Evolutionary conservation across 2,797 vertebrate species (phyloP).

Genomic region (Alosa sapidissima): DNA sequence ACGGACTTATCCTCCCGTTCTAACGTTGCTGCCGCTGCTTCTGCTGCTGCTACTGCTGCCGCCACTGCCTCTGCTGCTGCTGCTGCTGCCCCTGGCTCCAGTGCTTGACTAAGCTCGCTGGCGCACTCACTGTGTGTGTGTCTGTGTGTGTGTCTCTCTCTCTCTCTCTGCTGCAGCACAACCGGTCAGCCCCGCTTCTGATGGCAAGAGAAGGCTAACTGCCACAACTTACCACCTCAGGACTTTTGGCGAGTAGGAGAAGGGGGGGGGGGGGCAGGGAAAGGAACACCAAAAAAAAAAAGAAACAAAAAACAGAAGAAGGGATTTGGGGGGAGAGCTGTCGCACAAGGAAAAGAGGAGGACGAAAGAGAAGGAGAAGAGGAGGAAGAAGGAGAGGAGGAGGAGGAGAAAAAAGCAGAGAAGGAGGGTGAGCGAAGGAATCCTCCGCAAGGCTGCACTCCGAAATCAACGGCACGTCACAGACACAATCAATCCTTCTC

Average conservation of each 20-base stretch:
- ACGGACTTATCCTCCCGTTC: too few relatives aligned
- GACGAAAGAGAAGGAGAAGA: slow-evolving; percentile 35
- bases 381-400: slow-evolving; percentile 15
- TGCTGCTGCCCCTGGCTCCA: slow-evolving; percentile 36
- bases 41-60: background rate
- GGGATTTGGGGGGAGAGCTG: slow-evolving; percentile 64
- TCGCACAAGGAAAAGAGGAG: background rate
- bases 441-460: slow-evolving; percentile 51
- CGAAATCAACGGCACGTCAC: slow-evolving; percentile 57
- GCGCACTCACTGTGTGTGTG: slow-evolving; percentile 68
- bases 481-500: slow-evolving; percentile 50
- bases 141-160: slow-evolving; percentile 55
- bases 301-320: slow-evolving; percentile 52
- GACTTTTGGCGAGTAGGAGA: slow-evolving; percentile 45
- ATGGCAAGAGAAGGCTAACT: slow-evolving; percentile 76
- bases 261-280: background rate
- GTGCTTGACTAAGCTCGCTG: slow-evolving; percentile 61
- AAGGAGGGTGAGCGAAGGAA: slow-evolving; percentile 45
- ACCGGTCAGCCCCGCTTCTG: slow-evolving; percentile 75
- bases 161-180: slow-evolving; percentile 65
- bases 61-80: slow-evolving; percentile 59
- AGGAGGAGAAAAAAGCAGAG: slow-evolving; percentile 10
- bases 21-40: too few relatives aligned
- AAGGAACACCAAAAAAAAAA: slow-evolving; percentile 40
- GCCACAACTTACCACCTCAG: slow-evolving; percentile 83